These are phyloP conservation scores for Rhabdomys pumilio DNA, from an alignment of 2,797 vertebrate species.

Conservation along the genomic window DNA sequence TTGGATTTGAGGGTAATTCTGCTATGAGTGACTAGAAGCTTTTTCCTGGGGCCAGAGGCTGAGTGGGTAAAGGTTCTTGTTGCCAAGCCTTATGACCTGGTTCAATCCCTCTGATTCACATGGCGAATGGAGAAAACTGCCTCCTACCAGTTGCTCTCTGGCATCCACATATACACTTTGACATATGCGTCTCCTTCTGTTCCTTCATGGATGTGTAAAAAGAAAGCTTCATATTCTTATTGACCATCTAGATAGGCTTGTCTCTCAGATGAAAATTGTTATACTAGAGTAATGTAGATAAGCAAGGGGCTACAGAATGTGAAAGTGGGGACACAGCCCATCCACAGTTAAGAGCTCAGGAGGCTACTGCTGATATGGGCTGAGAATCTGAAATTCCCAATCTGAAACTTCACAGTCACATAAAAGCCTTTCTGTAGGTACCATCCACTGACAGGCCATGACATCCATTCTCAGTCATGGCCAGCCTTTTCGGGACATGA, in stretches of 20 bases:
- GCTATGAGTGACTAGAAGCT: accelerated
- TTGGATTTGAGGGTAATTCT: background rate
- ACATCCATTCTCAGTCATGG: background rate
- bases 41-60: background rate
- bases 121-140: background rate
- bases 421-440: background rate
- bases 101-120: background rate
- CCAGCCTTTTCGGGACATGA: background rate
- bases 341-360: background rate
- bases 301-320: background rate
- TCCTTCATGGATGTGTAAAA: background rate
- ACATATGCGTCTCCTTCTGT: background rate
- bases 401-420: background rate
- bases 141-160: background rate
- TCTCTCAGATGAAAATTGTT: background rate
- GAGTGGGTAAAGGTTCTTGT: background rate
- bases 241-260: background rate
- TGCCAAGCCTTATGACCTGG: background rate
- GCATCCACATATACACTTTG: background rate
- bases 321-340: too few species aligned
- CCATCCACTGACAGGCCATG: background rate
- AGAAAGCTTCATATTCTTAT: background rate
- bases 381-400: accelerated
- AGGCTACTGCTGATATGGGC: background rate
- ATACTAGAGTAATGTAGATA: background rate